Evolutionary conservation across 2,888 invertebrate genomes (phyloP).

Genomic region (Patella caerulea): DNA sequence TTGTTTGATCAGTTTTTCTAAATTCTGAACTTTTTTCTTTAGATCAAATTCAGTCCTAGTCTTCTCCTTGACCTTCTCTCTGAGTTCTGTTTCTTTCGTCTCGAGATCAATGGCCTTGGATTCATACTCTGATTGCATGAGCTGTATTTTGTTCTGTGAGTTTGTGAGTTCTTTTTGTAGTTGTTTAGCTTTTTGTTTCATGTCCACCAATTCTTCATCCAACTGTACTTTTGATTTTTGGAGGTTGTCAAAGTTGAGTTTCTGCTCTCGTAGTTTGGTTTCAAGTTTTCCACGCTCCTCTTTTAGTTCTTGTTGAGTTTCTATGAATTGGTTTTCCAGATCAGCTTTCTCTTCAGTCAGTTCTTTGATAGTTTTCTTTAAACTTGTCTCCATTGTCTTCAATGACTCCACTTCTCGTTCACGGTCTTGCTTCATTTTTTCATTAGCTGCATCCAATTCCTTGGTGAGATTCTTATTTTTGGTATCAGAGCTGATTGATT

Average conservation of each 20-base stretch:
- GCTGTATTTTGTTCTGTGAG: slow-evolving; percentile 52
- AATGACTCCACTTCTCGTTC: slow-evolving; percentile 21
- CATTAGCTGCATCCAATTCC: slow-evolving; percentile 18
- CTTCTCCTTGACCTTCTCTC: slow-evolving; percentile 11
- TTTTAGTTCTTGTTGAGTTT: slow-evolving; percentile 25
- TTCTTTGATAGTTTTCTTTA: slow-evolving; percentile 32
- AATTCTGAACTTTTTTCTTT: slow-evolving; percentile 9
- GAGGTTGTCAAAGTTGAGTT: neutral
- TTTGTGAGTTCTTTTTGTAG: slow-evolving; percentile 39
- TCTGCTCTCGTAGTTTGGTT: slow-evolving; percentile 4
- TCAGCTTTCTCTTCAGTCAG: slow-evolving; percentile 39
- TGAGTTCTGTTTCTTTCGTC: slow-evolving; percentile 1
- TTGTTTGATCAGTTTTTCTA: slow-evolving; percentile 13
- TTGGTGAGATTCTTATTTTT: slow-evolving; percentile 15
- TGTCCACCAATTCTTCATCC: slow-evolving; percentile 23
- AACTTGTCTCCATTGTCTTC: slow-evolving; percentile 19
- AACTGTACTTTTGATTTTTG: slow-evolving; percentile 16
- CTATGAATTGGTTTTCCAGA: slow-evolving; percentile 18
- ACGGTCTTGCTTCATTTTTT: slow-evolving; percentile 24
- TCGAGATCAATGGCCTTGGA: slow-evolving; percentile 32
- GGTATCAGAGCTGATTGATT: neutral
- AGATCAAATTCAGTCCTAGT: slow-evolving; percentile 16
- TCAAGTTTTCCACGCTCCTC: neutral
- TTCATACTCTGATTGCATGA: slow-evolving; percentile 55
- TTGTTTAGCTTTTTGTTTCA: slow-evolving; percentile 43